Evolutionary conservation across 2,113 vertebrate genomes (phyloP).

Genomic region (Rhipidura dahli): DNA sequence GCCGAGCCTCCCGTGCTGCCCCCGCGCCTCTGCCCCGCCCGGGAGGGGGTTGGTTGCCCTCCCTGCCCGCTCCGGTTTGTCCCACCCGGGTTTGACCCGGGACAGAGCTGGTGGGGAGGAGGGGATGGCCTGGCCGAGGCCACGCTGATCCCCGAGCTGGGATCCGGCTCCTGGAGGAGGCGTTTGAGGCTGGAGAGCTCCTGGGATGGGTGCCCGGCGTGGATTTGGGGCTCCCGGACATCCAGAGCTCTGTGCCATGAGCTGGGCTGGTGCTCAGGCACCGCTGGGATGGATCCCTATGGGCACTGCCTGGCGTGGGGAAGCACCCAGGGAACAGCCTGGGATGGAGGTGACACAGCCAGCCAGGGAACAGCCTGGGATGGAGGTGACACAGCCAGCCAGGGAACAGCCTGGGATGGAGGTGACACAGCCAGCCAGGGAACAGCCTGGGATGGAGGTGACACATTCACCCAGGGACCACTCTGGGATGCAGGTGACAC

Average conservation of each 20-base stretch:
- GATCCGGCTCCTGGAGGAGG: rapidly evolving
- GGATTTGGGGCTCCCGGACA: rapidly evolving
- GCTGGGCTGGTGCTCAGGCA: neutral
- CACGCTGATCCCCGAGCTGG: rapidly evolving
- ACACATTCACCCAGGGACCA: rapidly evolving
- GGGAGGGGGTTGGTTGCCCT: rapidly evolving
- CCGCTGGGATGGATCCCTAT: rapidly evolving
- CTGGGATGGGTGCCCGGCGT: neutral
- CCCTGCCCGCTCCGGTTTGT: rapidly evolving
- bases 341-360: neutral
- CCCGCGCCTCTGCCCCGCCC: rapidly evolving
- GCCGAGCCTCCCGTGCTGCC: rapidly evolving
- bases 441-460: neutral
- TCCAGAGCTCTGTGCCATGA: neutral
- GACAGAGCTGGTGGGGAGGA: rapidly evolving
- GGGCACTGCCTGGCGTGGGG: neutral
- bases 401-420: rapidly evolving
- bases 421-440: neutral
- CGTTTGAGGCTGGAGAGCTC: neutral
- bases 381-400: rapidly evolving
- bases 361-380: rapidly evolving
- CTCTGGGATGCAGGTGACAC: rapidly evolving
- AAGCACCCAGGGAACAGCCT: neutral
- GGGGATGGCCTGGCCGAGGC: rapidly evolving
- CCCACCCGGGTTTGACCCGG: no score